Base-by-base conservation (phyloP, 2,888 invertebrate species). In the Leptopterna dolabrata region DNA sequence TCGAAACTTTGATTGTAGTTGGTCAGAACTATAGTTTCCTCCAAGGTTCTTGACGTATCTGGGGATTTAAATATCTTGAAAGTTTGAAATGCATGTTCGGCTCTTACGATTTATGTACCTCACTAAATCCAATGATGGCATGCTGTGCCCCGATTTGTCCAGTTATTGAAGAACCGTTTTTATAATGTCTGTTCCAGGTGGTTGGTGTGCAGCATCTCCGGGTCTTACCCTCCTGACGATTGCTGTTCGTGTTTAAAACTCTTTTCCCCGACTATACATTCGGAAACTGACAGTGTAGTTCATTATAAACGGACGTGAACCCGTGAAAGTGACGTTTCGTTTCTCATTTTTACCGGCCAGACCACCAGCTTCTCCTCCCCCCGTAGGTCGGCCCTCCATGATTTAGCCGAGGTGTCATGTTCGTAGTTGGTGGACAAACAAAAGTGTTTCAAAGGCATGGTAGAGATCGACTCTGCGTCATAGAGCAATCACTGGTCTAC, bases 401-500 rank as follows among this genome's bases (percentile, higher is more conserved):
- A 86, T 87, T 78, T 88, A 88, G 88, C 78, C 63, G 82, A 81
- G 85, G 88, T 87, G 89, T 87, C 86, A 89, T 89, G 89, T 87
- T 87, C 73, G 87, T 86, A 84, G 88, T 87, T 71, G 82, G 85
- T 84, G 87, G 88, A 78, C 76, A 88, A 47, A 87, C 86, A 47
- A 89, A 85, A 87, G 88, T 89, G 84, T 88, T 89, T 84, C 87
- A 86, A 55, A 70, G 89, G 71, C 87, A 85, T 84, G 71, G 89
- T 71, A 89, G 88, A 88, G 87, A 88, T 73, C 51, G 88, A 41
- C 86, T 87, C 76, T 87, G 88, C 80, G 82, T 89, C 51, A 88
- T 88, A 70, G 87, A 89, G 85, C 88, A 88, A 87, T 70, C 88
- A 47, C 89, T 89, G 84, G 88, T 88, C 76, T 89, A 89, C 86